Evolutionary conservation across 2,888 invertebrate species (phyloP).

Genomic region (Poecilobothrus nobilitatus): DNA sequence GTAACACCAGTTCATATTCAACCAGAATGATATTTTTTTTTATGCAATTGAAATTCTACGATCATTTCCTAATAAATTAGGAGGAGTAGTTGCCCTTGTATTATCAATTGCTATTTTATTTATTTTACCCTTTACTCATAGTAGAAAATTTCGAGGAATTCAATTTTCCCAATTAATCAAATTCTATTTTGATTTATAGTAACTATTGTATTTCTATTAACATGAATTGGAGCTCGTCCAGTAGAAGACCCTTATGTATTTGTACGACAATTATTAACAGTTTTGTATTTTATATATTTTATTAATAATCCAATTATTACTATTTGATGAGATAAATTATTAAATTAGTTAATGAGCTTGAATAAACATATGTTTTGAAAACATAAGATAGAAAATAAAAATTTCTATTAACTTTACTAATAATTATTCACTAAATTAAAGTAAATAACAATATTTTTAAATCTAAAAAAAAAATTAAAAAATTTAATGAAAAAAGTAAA

Average conservation of each 20-base stretch:
- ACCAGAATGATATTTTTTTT: slow-evolving; percentile 79
- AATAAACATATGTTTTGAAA: no score
- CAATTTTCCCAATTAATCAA: no score
- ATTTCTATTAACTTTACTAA: no score
- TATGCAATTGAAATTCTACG: slow-evolving; percentile 78
- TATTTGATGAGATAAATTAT: no score
- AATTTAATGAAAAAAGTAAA: no score
- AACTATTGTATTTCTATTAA: slow-evolving; percentile 59
- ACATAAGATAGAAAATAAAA: no score
- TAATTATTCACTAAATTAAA: no score
- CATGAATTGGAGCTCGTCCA: slow-evolving; percentile 62
- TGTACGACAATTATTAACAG: slow-evolving; percentile 53
- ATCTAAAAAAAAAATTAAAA: no score
- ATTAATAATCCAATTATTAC: no score
- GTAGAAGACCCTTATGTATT: slow-evolving; percentile 59
- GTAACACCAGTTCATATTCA: slow-evolving; percentile 57
- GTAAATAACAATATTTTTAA: no score
- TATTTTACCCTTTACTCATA: slow-evolving; percentile 50
- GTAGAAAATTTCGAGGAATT: slow-evolving; percentile 51
- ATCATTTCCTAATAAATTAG: slow-evolving; percentile 71
- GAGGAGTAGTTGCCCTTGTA: slow-evolving; percentile 50
- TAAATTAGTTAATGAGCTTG: no score
- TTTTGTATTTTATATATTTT: slow-evolving; percentile 52
- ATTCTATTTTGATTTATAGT: no score
- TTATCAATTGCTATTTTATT: slow-evolving; percentile 60